These are phyloP conservation scores for Hycleus phaleratus DNA, from an alignment of 1,140 invertebrate genomes.

Conservation along the genomic window DNA sequence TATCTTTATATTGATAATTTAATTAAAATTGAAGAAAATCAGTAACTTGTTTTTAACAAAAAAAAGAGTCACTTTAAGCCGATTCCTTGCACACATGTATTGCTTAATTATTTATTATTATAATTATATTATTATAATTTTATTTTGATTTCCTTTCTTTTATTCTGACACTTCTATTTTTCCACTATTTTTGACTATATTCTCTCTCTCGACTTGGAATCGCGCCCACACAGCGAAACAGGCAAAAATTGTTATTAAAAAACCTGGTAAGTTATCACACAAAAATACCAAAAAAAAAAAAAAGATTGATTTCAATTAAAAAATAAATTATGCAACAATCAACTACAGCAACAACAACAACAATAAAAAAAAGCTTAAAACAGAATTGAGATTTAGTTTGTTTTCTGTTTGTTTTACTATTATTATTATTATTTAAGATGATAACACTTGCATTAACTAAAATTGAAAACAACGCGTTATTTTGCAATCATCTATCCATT, in stretches of 20 bases:
- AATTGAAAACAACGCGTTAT: no score
- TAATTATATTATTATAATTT: slow-evolving; percentile 29
- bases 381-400: background rate
- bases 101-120: slow-evolving; percentile 42
- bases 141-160: slow-evolving; percentile 32
- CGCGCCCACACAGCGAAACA: slow-evolving; percentile 43
- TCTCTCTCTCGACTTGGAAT: slow-evolving; percentile 37
- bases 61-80: slow-evolving; percentile 15
- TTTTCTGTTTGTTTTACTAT: background rate
- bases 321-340: slow-evolving; percentile 5
- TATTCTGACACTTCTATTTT: slow-evolving; percentile 45
- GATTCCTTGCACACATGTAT: slow-evolving; percentile 35
- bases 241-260: slow-evolving; percentile 42
- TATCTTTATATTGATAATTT: background rate
- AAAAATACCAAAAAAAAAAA: slow-evolving; percentile 12
- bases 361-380: no score
- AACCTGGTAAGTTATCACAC: slow-evolving; percentile 43
- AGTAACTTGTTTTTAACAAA: background rate
- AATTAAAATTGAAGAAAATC: no score
- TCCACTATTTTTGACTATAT: slow-evolving; percentile 43
- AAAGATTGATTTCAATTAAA: background rate
- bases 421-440: no score
- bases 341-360: no score
- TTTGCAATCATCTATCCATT: no score
- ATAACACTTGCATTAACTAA: no score